Evolutionary conservation across 2,888 invertebrate genomes (phyloP), one percentile per base, ranked within the genome.

Genomic region (Ichneumoninae sp.): DNA sequence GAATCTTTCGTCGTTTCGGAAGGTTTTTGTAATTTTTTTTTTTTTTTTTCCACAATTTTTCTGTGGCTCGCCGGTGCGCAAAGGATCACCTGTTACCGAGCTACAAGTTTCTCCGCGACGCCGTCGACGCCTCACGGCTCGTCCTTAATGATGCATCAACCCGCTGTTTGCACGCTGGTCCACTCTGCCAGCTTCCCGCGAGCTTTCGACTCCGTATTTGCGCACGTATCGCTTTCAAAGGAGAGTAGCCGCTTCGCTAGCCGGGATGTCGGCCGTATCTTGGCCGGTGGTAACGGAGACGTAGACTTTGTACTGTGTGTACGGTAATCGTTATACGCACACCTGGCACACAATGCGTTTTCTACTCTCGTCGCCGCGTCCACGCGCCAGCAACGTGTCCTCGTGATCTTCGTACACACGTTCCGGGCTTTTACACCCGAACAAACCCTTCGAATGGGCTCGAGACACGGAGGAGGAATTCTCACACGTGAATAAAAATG

Each of bases 181-280:
- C 40, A 7, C 74, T 63, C 74, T 57, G 16, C 33, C 44, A 71
- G 57, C 52, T 16, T 74, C 50, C 69, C 65, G 69, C 77, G 47
- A 78, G 68, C 19, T 74, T 84, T 75, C 50, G 71, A 69, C 44
- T 60, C 30, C 73, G 33, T 83, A 85, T 85, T 85, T 82, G 85
- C 75, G 10, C 82, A 79, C 78, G 78, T 82, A 85, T 85, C 57
- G 60, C 60, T 75, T 57, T 85, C 82, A 85, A 85, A 85, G 78
- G 10, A 69, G 69, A 75, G 65, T 81, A 84, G 74, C 81, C 84
- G 84, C 81, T n/a, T 4, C 50, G 65, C 8, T 6, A 13, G 19
- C 8, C 54, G 54, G 22, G 0, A 8, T 54, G 7, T 54, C 26
- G 57, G 26, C 19, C 44, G 44, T 16, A 68, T 68, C 44, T 16